Evolutionary conservation across 2,888 invertebrate species (phyloP).

Genomic region (Scaptomyza reducta): DNA sequence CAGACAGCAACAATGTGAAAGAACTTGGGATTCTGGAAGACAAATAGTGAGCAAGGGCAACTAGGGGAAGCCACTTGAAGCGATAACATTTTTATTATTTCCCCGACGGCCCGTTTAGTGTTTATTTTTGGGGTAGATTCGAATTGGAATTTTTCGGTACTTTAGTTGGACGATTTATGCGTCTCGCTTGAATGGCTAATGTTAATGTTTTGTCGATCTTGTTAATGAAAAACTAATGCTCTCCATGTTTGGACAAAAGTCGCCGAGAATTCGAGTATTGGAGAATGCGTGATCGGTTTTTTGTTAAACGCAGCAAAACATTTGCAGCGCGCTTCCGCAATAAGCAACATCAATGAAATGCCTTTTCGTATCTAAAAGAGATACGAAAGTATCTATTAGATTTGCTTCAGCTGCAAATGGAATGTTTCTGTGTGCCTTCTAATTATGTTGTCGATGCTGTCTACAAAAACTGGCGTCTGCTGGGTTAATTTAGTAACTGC

Average conservation of each 20-base stretch:
- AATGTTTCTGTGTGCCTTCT: constrained; percentile 29
- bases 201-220: constrained; percentile 2
- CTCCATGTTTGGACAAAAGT: constrained; percentile 37
- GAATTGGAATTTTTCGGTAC: constrained; percentile 12
- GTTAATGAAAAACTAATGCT: constrained; percentile 48
- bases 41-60: constrained; percentile 2
- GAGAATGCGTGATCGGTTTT: constrained; percentile 8
- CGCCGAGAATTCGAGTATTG: no score
- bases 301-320: constrained; percentile 73
- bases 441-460: constrained; percentile 70
- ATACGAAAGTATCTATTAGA: constrained; percentile 37
- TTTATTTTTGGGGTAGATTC: constrained; percentile 1
- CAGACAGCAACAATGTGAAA: constrained; percentile 51
- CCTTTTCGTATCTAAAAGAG: constrained; percentile 24
- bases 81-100: constrained; percentile 77
- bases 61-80: constrained; percentile 42
- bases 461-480: constrained; percentile 57
- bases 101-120: constrained; percentile 35
- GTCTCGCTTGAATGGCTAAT: constrained; percentile 58
- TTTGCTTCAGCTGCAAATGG: constrained; percentile 22
- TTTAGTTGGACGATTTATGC: constrained; percentile 34
- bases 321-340: constrained; percentile 71
- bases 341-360: constrained; percentile 36
- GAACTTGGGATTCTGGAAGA: constrained; percentile 1
- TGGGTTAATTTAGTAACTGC: constrained; percentile 58